Evolutionary conservation across 2,797 vertebrate genomes (phyloP), one percentile per base, ranked within the genome.

Genomic region (Melanogrammus aeglefinus): DNA sequence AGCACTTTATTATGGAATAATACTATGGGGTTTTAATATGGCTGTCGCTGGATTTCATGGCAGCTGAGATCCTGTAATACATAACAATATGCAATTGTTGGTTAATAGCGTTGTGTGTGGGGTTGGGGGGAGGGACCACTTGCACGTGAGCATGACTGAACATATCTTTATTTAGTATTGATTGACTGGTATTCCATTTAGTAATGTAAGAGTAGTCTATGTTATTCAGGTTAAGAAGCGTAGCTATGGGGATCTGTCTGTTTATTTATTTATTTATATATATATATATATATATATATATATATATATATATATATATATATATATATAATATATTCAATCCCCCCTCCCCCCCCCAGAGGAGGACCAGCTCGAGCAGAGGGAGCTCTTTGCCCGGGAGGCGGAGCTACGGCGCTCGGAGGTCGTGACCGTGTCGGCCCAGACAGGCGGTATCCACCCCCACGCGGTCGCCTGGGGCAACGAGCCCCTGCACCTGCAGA

Each of bases 341-440:
- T 77, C 74, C 33, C n/a, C 35, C 36, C 39, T 8, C 39, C 78
- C 73, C 78, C 77, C 78, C 63, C 16, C 87, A 94, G 92, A 95
- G 33, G 92, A 94, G 79, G 92, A 94, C 74, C 93, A 95, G 75
- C 90, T 81, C 33, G 87, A 88, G 83, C 91, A 94, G 73, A 92
- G 91, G 87, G 91, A 94, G 78, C 90, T 93, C 77, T 85, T 96
- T 90, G 94, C 92, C 78, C 90, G 91, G 76, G 96, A 96, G 85
- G 93, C 79, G 0, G 92, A 96, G 90, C 93, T 95, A 8, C 94
- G 91, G 91, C 92, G 93, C 51, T 86, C 91, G 31, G 93, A 93
- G 85, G 80, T 87, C 71, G 86, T 83, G 36, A 76, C 90, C 12
- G 82, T 90, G 0, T 72, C 85, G n/a, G 82, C 90, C 75, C 92